Conservation (phyloP, 2,888 invertebrate species). For the Drosophila lacicola region DNA sequence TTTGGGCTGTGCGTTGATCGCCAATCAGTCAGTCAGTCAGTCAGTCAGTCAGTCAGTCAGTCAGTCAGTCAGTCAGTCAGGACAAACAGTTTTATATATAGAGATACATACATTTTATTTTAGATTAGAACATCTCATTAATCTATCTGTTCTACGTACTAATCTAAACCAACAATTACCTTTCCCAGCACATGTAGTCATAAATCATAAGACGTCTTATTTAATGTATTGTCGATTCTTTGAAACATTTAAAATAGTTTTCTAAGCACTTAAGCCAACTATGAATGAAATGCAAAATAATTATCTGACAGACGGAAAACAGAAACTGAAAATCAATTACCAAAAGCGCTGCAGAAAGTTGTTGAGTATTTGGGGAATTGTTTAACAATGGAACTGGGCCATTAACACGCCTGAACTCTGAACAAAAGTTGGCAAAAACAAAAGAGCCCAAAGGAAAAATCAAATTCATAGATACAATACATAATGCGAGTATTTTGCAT, state of each 20-base stretch:
- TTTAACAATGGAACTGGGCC: conserved; percentile 73
- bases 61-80: too few species aligned
- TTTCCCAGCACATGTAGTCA: neutral
- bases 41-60: too few species aligned
- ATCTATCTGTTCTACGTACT: neutral
- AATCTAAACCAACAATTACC: neutral
- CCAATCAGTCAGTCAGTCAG: too few species aligned
- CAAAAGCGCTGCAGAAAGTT: conserved; percentile 43
- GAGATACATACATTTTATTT: neutral
- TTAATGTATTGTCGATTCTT: neutral
- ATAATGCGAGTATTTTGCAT: conserved; percentile 4
- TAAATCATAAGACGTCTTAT: conserved; percentile 1
- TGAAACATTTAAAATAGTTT: neutral
- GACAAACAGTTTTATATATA: too few species aligned
- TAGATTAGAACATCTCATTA: neutral
- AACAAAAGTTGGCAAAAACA: conserved; percentile 55
- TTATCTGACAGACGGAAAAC: conserved; percentile 20
- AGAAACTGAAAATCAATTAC: conserved; percentile 43
- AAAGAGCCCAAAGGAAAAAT: conserved; percentile 51
- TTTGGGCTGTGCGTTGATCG: too few species aligned
- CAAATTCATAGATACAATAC: conserved; percentile 47
- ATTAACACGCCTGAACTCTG: conserved; percentile 47
- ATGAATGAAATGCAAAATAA: conserved; percentile 38
- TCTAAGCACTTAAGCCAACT: conserved; percentile 6
- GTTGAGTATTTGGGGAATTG: conserved; percentile 46